A percentile compares a stretch with the other conserved stretches of the same genome.
phyloP scores from a whole-genome alignment of 2,797 vertebrate species.

The Micropoecilia bifurca region DNA sequence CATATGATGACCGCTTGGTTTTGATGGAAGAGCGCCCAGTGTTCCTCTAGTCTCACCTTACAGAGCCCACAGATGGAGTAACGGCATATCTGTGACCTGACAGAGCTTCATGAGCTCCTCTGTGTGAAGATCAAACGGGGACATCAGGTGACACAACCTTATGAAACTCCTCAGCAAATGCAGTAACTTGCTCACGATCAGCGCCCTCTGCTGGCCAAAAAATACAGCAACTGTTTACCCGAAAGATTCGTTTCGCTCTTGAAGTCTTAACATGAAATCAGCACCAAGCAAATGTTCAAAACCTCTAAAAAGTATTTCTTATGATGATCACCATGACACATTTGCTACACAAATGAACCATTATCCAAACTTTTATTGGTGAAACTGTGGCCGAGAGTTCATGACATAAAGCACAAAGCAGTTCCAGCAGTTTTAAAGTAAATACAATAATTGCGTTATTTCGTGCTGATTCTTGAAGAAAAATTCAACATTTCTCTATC shows the following conservation, averaged over 20 bases:
- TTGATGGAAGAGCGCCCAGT: conserved; percentile 21
- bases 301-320: background rate
- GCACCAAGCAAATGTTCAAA: background rate
- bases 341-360: background rate
- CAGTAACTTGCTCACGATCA: background rate
- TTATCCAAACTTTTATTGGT: conserved; percentile 58
- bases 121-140: background rate
- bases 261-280: background rate
- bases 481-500: background rate
- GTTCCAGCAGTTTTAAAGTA: conserved; percentile 33
- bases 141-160: background rate
- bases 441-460: conserved; percentile 9
- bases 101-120: background rate
- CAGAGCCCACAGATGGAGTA: conserved; percentile 18
- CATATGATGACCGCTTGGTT: conserved; percentile 29
- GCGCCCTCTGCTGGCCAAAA: background rate
- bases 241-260: background rate
- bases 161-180: background rate
- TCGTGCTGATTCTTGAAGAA: background rate
- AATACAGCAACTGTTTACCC: background rate
- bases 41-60: conserved; percentile 2
- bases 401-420: conserved; percentile 18
- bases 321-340: background rate
- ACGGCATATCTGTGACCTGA: background rate
- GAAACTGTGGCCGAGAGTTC: conserved; percentile 24